phyloP scores from a whole-genome alignment of 2,113 vertebrate species.

The Labrus mixtus region DNA sequence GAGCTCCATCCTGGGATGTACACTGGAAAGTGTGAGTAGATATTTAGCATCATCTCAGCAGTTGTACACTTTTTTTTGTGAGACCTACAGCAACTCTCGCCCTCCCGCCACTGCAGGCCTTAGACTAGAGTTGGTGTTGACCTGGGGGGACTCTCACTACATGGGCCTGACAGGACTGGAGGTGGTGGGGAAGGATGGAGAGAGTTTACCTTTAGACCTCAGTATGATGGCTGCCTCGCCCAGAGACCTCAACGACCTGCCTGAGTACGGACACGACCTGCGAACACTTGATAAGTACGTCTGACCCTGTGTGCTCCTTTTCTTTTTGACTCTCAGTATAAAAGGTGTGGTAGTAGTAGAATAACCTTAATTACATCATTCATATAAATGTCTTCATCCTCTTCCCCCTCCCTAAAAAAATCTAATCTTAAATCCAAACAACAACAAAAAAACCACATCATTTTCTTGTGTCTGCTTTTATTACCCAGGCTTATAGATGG shows the following conservation, averaged over 20 bases:
- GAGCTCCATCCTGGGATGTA: slow-evolving; percentile 87
- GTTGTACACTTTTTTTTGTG: slow-evolving; percentile 6
- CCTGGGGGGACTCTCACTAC: slow-evolving; percentile 95
- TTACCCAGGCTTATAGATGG: slow-evolving; percentile 90
- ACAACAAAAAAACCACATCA: no score
- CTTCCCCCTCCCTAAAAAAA: background rate
- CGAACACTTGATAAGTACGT: slow-evolving; percentile 93
- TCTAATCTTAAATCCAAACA: background rate
- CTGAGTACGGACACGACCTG: slow-evolving; percentile 86
- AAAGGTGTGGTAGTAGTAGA: background rate
- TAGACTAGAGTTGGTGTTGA: slow-evolving; percentile 88
- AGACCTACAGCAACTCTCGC: background rate
- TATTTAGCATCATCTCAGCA: background rate
- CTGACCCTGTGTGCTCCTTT: background rate
- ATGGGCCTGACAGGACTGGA: slow-evolving; percentile 94
- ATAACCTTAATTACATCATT: background rate
- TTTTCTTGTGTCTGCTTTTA: slow-evolving; percentile 4
- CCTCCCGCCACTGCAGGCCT: slow-evolving; percentile 83
- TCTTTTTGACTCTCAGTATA: background rate
- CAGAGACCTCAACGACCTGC: slow-evolving; percentile 90
- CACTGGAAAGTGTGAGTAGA: slow-evolving; percentile 90
- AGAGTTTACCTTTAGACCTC: slow-evolving; percentile 85
- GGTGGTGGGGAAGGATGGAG: slow-evolving; percentile 90
- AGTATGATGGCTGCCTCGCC: slow-evolving; percentile 90
- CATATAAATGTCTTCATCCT: background rate